phyloP scores from a whole-genome alignment of 2,113 vertebrate genomes.

The Apteryx mantelli region DNA sequence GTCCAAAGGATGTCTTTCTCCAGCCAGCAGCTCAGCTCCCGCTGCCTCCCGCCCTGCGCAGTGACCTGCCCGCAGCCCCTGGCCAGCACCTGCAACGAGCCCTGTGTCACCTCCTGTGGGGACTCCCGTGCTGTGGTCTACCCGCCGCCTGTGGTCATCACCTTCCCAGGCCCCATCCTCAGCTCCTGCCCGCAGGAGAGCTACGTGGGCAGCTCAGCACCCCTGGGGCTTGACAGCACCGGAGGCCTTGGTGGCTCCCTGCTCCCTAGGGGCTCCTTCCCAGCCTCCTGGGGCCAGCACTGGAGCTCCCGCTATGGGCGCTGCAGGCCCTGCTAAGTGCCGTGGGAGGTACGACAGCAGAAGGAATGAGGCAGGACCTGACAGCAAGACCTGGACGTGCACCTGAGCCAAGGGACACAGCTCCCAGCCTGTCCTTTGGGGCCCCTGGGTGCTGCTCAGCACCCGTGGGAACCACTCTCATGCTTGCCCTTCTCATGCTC shows the following conservation, averaged over 20 bases:
- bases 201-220: background rate
- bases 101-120: background rate
- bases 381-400: too few species aligned
- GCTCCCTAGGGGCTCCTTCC: background rate
- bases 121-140: background rate
- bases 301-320: background rate
- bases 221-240: too few species aligned
- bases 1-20: background rate
- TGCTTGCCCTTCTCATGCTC: background rate
- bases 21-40: conserved; percentile 36
- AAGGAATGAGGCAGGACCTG: too few species aligned
- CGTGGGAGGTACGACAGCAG: too few species aligned
- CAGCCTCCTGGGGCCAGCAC: background rate
- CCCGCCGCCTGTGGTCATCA: background rate
- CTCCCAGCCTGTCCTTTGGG: too few species aligned
- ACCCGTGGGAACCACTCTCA: background rate
- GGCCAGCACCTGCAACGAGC: background rate
- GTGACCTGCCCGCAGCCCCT: background rate
- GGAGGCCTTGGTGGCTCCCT: too few species aligned
- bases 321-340: too few species aligned
- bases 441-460: background rate
- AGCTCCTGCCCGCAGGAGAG: conserved; percentile 51
- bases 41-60: background rate
- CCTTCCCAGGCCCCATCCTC: conserved; percentile 33
- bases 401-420: too few species aligned